phyloP scores from a whole-genome alignment of 1,140 invertebrate species.

The Hycleus cichorii region DNA sequence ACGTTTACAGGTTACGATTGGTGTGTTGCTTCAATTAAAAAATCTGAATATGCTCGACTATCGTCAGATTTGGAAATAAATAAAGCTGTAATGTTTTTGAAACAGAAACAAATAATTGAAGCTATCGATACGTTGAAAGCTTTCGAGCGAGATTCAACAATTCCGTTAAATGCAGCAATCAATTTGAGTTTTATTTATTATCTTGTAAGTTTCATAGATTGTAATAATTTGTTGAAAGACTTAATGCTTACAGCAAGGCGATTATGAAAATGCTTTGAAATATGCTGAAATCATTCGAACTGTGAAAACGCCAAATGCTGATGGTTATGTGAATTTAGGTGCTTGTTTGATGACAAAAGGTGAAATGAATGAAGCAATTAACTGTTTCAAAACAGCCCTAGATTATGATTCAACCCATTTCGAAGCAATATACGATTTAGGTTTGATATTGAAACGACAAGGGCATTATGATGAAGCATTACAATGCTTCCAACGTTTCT shows the following conservation, averaged over 20 bases:
- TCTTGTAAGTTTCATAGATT: constrained; percentile 51
- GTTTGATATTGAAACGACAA: constrained; percentile 65
- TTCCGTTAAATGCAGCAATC: constrained; percentile 78
- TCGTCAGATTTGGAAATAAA: constrained; percentile 90
- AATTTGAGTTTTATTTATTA: constrained; percentile 88
- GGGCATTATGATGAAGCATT: constrained; percentile 66
- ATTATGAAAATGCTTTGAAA: constrained; percentile 74
- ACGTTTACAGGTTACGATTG: constrained; percentile 53
- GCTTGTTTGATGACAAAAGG: constrained; percentile 69
- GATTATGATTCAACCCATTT: constrained; percentile 77
- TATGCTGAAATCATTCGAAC: constrained; percentile 70
- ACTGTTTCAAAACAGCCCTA: constrained; percentile 70
- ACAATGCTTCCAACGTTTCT: constrained; percentile 71
- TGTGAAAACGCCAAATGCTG: constrained; percentile 43
- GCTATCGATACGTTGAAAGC: constrained; percentile 82
- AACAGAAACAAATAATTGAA: constrained; percentile 73
- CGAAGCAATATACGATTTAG: constrained; percentile 87
- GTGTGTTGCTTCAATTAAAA: constrained; percentile 76
- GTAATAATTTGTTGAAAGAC: not conserved
- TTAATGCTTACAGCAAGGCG: constrained; percentile 59
- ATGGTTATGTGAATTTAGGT: constrained; percentile 82
- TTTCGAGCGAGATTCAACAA: constrained; percentile 80
- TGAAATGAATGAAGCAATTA: constrained; percentile 67
- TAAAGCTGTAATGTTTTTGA: constrained; percentile 84
- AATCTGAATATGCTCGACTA: constrained; percentile 63